phyloP scores from a whole-genome alignment of 2,113 vertebrate genomes.

The Etia nguti region DNA sequence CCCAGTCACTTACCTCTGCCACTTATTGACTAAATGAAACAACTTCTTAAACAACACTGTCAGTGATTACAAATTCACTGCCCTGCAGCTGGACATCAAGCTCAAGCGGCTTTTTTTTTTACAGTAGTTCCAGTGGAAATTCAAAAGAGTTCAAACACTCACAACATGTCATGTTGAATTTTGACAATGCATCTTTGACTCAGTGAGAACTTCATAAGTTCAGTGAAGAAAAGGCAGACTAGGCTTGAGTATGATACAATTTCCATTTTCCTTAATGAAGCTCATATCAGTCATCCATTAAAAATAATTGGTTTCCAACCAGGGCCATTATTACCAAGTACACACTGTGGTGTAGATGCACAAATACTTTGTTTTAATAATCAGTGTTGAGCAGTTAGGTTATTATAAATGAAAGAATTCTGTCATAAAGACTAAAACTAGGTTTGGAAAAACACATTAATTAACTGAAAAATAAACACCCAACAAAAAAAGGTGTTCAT shows the following conservation, averaged over 20 bases:
- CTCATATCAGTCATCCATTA: background rate
- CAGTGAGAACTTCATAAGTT: background rate
- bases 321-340: background rate
- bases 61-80: background rate
- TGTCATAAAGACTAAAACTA: background rate
- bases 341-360: background rate
- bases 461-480: background rate
- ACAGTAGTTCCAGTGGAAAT: background rate
- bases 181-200: background rate
- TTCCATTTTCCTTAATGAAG: background rate
- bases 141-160: background rate
- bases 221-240: background rate
- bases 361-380: background rate
- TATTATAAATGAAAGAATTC: rapidly evolving
- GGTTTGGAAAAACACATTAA: background rate
- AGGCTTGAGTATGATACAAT: background rate
- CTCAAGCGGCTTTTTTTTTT: background rate
- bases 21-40: background rate
- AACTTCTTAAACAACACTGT: background rate
- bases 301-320: rapidly evolving
- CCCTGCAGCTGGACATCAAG: background rate
- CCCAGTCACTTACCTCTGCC: rapidly evolving
- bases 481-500: background rate
- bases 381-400: rapidly evolving
- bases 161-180: background rate